A percentile compares a stretch with the other conserved stretches of the same genome.
These are phyloP conservation scores for Yponomeuta malinellus DNA, from an alignment of 2,888 invertebrate species.

Conservation along the genomic window DNA sequence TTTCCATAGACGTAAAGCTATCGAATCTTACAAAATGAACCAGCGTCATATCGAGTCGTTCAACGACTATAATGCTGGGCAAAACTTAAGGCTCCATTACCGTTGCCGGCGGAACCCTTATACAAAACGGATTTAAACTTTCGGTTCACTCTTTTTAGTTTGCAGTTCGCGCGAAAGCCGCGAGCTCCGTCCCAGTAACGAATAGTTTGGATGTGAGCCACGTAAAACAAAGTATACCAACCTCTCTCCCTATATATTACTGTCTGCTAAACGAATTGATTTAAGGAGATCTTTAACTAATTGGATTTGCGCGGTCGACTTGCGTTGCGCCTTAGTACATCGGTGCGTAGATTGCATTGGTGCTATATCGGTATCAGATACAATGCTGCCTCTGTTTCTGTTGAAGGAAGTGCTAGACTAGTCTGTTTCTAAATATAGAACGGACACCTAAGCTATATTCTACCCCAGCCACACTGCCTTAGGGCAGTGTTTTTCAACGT, in stretches of 20 bases:
- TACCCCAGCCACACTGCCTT: not conserved
- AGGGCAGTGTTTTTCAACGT: no score
- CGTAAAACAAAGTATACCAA: constrained; percentile 56
- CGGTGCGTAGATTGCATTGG: constrained; percentile 23
- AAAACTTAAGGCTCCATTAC: not conserved
- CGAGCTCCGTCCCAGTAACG: constrained; percentile 52
- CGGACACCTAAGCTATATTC: not conserved
- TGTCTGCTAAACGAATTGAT: constrained; percentile 66
- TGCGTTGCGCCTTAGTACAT: constrained; percentile 44
- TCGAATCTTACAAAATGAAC: no score
- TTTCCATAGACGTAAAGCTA: no score
- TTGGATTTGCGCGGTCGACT: constrained; percentile 61
- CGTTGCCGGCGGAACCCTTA: not conserved
- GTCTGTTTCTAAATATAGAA: not conserved
- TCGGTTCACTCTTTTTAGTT: constrained; percentile 40
- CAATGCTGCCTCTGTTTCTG: not conserved
- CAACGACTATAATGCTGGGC: not conserved
- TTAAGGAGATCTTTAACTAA: constrained; percentile 69
- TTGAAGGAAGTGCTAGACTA: not conserved
- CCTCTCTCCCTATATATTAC: constrained; percentile 48
- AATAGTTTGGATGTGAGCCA: constrained; percentile 68
- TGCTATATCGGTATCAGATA: not conserved
- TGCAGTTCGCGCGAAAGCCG: constrained; percentile 39
- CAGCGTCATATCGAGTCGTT: no score
- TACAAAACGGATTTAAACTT: constrained; percentile 11